phyloP scores from a whole-genome alignment of 2,113 vertebrate species.

The Osmerus eperlanus region DNA sequence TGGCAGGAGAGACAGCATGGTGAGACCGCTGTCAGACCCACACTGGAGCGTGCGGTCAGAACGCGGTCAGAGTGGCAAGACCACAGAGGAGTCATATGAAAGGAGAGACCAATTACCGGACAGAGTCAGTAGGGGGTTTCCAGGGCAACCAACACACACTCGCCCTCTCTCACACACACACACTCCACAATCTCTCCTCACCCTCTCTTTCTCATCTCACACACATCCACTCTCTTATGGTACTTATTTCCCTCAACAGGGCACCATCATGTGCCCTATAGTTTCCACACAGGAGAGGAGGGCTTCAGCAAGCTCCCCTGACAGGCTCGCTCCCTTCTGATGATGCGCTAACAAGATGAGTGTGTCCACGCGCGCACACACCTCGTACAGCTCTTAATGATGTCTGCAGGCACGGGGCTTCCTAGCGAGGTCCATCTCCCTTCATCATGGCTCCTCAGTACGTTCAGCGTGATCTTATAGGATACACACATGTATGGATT shows the following conservation, averaged over 20 bases:
- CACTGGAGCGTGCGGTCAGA: constrained; percentile 52
- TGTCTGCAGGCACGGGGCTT: no score
- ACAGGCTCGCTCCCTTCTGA: constrained; percentile 28
- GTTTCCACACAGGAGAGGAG: constrained; percentile 54
- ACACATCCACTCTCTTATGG: constrained; percentile 20
- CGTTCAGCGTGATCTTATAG: no score
- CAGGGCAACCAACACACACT: constrained; percentile 57
- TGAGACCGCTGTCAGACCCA: constrained; percentile 20
- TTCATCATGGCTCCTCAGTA: no score
- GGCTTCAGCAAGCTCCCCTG: constrained; percentile 40
- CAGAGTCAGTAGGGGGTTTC: constrained; percentile 63
- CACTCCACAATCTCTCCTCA: not conserved
- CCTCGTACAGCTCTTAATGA: not conserved
- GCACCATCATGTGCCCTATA: constrained; percentile 60
- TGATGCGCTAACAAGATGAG: constrained; percentile 4
- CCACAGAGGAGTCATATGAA: constrained; percentile 62
- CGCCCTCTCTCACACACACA: not conserved
- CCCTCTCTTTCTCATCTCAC: not conserved
- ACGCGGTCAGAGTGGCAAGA: constrained; percentile 31
- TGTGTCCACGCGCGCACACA: not conserved
- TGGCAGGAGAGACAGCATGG: constrained; percentile 54
- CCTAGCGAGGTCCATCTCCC: no score
- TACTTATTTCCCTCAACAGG: constrained; percentile 47
- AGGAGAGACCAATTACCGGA: constrained; percentile 73
- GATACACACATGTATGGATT: no score